Evolutionary conservation across 2,113 vertebrate species (phyloP), one percentile per base, ranked within the genome.

Genomic region (Typhlomys cinereus): DNA sequence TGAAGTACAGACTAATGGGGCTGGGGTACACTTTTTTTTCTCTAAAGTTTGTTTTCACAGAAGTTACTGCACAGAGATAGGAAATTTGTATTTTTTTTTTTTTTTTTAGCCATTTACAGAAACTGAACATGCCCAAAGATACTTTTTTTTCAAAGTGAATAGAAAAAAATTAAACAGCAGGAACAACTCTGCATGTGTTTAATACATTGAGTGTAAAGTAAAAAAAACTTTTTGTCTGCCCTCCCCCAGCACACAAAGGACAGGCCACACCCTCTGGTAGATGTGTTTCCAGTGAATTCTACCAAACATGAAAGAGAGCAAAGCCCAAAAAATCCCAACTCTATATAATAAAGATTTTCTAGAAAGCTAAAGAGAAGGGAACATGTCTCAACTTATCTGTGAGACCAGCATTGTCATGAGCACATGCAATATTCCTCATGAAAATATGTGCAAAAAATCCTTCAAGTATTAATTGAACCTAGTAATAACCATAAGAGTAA

Each of bases 61-160:
- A 71, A 85, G 74, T 64, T 54, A 54, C 61, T 88, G 18, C 29
- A 82, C 44, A 52, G 64, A 96, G 64, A 82, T 7, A 41, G 46
- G 74, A 88, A 25, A 88, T 92, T 54, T 34, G 71, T 27, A 74
- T 92, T 93, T 94, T 69, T 92, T 54, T 34, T 66, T 27, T 69
- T 92, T 93, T 94, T 69, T 44, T 73, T 92, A 59, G 50, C 69
- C 34, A 59, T 70, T n/a, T 62, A 27, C 89, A 88, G 73, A 88
- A 69, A 81, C 11, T 79, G 44, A 95, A 61, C 20, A 41, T 70
- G 39, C 36, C 36, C 62, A 61, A 87, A 80, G 12, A 44, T 11
- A 74, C 1, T 9, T 85, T 80, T n/a, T n/a, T n/a, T n/a, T n/a
- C n/a, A 85, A 52, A 46, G 36, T 67, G 23, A 76, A 15, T 64